Evolutionary conservation across 2,113 vertebrate species (phyloP), one percentile per base, ranked within the genome.

Genomic region (Apodemus sylvaticus): DNA sequence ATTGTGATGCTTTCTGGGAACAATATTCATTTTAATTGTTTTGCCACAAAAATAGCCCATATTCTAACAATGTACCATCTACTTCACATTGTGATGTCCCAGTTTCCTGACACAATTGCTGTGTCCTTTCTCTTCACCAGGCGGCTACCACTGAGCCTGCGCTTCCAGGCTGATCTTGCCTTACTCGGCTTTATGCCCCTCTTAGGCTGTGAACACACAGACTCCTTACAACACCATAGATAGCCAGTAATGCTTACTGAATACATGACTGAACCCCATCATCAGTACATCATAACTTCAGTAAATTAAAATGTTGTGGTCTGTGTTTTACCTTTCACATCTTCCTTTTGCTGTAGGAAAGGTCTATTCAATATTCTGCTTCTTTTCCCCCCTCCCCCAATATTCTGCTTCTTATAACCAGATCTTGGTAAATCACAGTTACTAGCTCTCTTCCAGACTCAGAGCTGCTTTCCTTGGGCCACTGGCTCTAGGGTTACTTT

Each of bases 121-220:
- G 7, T 19, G 5, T 6, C 48, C 14, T 3, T 42, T 29, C 62
- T 86, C 29, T 79, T 51, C 16, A 29, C 16, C 64, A n/a, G 0
- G 22, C 12, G 86, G 19, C 4, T 19, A 17, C 19, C 62, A 29
- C 10, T 48, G 4, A 29, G 12, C 81, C 42, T 81, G 58, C 29
- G 90, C 8, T 0, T 0, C 14, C 19, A 42, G 16, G 5, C 0
- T 34, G 64, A 19, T 16, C 64, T 55, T 14, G 82, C 19, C 31
- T 58, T 29, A 22, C 0, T 45, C 34, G 13, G 62, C 20, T 3
- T 1, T 70, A 5, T 68, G 36, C 4, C 48, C 1, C 2, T 48
- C 12, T 86, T 24, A 39, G 39, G 24, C 83, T 91, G 4, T 24
- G 53, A 11, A 48, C 16, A 91, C 24, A 66, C 0, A 36, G 64